Conservation (phyloP, 2,113 vertebrate genomes). For the Piaya cayana region DNA sequence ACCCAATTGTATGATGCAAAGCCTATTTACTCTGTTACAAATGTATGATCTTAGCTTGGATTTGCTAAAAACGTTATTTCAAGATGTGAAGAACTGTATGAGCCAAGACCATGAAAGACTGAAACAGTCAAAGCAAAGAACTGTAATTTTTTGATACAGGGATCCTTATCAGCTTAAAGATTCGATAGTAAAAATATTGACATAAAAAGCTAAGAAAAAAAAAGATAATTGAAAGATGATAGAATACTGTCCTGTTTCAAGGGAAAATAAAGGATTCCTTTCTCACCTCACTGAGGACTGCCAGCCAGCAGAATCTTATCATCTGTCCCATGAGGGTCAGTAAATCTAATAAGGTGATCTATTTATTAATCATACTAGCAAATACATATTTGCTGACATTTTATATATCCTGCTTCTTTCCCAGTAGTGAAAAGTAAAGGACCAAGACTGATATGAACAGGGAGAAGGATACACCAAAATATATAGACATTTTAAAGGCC, state of each 20-base stretch:
- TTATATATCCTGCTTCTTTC: background rate
- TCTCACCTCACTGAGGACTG: background rate
- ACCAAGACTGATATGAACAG: background rate
- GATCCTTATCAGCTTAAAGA: background rate
- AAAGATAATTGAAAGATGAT: background rate
- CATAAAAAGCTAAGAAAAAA: background rate
- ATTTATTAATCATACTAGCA: background rate
- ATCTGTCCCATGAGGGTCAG: background rate
- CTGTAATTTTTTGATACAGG: background rate
- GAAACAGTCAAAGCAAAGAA: background rate
- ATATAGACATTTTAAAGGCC: background rate
- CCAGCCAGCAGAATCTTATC: background rate
- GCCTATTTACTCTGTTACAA: no score
- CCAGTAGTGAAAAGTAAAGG: background rate
- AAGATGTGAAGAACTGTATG: background rate
- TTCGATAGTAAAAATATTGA: background rate
- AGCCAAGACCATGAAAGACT: accelerated
- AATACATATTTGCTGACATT: background rate
- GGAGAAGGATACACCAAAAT: background rate
- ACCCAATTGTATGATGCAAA: background rate
- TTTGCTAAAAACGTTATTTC: background rate
- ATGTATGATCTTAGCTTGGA: background rate
- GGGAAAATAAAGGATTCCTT: background rate
- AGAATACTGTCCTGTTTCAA: background rate
- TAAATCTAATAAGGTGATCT: background rate